Base-by-base conservation (phyloP, 2,888 invertebrate species). In the Lymantria monacha region DNA sequence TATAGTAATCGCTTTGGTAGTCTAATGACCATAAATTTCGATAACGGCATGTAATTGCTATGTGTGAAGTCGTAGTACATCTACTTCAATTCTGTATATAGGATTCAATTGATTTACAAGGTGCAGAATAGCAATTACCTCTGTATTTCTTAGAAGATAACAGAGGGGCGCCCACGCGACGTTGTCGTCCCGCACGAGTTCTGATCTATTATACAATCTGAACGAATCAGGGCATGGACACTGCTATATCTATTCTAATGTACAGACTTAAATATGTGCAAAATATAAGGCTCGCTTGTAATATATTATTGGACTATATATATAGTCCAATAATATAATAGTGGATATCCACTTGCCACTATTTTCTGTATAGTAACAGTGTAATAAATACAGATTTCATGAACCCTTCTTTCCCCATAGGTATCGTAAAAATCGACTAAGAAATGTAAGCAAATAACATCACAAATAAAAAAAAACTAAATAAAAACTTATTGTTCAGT, bases 131-230 rank as follows among this genome's bases (percentile, higher is more conserved):
- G 71, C 72, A 78, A 79, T 81, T 77, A 80, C 74, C 58, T 66
- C 53, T 48, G 70, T 74, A 72, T 75, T 76, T 71, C 68, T 67
- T 66, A 74, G 74, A 66, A 77, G 81, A 68, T 81, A 85, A 83
- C 77, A 76, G 77, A 81, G 85, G 85, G 87, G 76, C 87, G 79
- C 88, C 89, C 87, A 89, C 89, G 86, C 88, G 83, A 41, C 41
- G 66, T 69, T 66, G 81, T 70, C 72, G 67, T 69, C 67, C 69
- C 76, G 85, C 85, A 81, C 86, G 81, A 81, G 82, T 74, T 72
- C 70, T 66, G 72, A 70, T 82, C 85, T 65, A 89, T 90, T 89
- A 89, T 85, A 85, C 87, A 89, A 90, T 89, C 87, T 87, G 80
- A 73, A 70, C 81, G 80, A 88, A 87, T 89, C 87, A 85, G 81